Conservation (phyloP, 2,888 invertebrate species). For the Gymnosoma rotundatum region DNA sequence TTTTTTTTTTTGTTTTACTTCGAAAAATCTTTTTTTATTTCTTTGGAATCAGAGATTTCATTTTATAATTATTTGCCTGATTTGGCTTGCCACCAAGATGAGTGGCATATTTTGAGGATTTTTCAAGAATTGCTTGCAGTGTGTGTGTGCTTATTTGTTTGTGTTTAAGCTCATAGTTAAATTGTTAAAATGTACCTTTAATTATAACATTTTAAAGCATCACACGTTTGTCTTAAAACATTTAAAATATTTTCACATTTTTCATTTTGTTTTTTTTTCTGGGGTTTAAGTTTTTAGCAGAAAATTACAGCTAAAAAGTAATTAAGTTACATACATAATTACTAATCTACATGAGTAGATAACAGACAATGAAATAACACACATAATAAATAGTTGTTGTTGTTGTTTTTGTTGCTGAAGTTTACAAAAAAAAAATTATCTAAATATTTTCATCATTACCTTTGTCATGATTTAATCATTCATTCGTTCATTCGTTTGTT, state of each 20-base stretch:
- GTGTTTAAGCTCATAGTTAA: too few relatives aligned
- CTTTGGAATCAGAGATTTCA: too few relatives aligned
- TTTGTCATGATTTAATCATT: slow-evolving; percentile 41
- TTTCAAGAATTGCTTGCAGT: too few relatives aligned
- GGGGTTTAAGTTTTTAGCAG: not conserved
- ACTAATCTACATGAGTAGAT: not conserved
- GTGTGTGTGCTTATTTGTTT: too few relatives aligned
- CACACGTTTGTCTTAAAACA: slow-evolving; percentile 17
- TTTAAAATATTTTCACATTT: not conserved
- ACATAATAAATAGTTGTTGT: not conserved
- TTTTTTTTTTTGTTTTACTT: too few relatives aligned
- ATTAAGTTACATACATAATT: slow-evolving; percentile 17
- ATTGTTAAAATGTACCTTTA: too few relatives aligned
- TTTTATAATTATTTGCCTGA: too few relatives aligned
- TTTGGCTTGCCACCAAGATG: too few relatives aligned
- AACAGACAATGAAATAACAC: too few relatives aligned
- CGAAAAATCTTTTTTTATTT: too few relatives aligned
- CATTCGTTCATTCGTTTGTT: too few relatives aligned
- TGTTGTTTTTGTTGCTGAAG: slow-evolving; percentile 4
- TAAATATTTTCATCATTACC: slow-evolving; percentile 36
- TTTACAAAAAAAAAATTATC: slow-evolving; percentile 35
- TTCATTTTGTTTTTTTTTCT: not conserved
- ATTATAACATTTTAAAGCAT: not conserved
- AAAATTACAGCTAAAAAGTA: slow-evolving; percentile 16
- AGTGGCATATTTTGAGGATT: too few relatives aligned